Base-by-base conservation (phyloP, 2,888 invertebrate species). In the Exocentrus adspersus region DNA sequence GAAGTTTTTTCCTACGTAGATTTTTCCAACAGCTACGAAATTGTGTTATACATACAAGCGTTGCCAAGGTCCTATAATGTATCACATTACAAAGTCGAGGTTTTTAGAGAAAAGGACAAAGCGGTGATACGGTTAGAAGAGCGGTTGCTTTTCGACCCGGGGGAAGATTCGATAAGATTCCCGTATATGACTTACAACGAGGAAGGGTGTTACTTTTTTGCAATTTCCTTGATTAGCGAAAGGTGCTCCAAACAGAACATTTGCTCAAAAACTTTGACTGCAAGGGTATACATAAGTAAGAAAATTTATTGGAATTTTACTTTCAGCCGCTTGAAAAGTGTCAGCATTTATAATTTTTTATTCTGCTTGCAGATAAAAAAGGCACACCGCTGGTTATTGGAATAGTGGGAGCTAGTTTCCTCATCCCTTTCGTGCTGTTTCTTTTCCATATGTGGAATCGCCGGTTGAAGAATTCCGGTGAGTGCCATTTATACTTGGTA, bases 391-490 rank as follows among this genome's bases (percentile, higher is more conserved):
- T 76, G n/a, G 74, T 75, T 0, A 75, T 77, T 42, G 77, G 77
- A 10, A 77, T 77, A n/a, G 76, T 77, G 19, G 75, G 77, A 2
- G 77, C 77, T 2, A 75, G 75, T 68, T 75, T 74, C 59, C 65
- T 77, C 12, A 70, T 76, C 12, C 76, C 75, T 1, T 74, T 73
- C 56, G 64, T 75, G 2, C 48, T 77, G 12, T 77, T 76, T 66
- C 60, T 70, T 21, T 72, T 77, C 45, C 74, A 74, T 51, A 69
- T 73, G 68, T 71, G 72, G 68, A 74, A 68, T 16, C 67, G 71
- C 43, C 64, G 68, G 58, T 71, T 67, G 48, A 69, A 68, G 43
- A 43, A 58, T 43, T 54, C 63, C 60, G 67, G 72, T 72, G 61
- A 66, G 57, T 21, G n/a, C 7, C 7, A 5, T 24, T 24, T 24